Base-by-base conservation (phyloP, 2,888 invertebrate genomes). In the Allophyes oxyacanthae region DNA sequence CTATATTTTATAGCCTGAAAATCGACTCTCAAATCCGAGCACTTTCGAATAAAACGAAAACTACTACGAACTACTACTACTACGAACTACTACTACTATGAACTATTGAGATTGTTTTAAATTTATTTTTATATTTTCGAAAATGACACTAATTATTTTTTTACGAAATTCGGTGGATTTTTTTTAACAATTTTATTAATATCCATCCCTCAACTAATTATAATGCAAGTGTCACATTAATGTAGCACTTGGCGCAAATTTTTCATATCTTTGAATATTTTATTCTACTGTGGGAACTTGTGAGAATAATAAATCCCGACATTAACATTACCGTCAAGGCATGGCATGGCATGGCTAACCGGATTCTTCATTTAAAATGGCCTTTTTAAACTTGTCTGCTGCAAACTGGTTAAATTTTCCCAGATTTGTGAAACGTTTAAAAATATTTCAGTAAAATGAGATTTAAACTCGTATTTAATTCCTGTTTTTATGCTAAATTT, bases 191-290 rank as follows among this genome's bases (percentile, higher is more conserved):
- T 1, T 30, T 42, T 41, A 37, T 8, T 42, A 33, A 6, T 6
- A 7, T 7, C 34, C 34, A 37, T 32, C 14, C 37, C 8, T 9
- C 14, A 11, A 13, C 46, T 55, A 44, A 58, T 58, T 58, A 51
- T 51, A 64, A 30, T 3, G 13, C 45, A 43, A 42, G 41, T 57
- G 53, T 63, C 62, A 45, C 37, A 62, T 70, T 64, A 32, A 70
- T 56, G 46, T 38, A 43, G 30, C 48, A 58, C 45, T 56, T 51
- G 20, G 14, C 48, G 59, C 20, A 41, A 43, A 54, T 62, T 46
- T n/a, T 25, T 46, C 4, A 25, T 15, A 42, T 51, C 28, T 51
- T 54, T 34, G 6, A 53, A 59, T 48, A 41, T 33, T 45, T 67
- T 65, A 42, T 20, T 20, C 4, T n/a, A n/a, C n/a, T n/a, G n/a